Evolutionary conservation across 1,140 invertebrate species (phyloP).

Genomic region (Temnothorax curvispinosus): DNA sequence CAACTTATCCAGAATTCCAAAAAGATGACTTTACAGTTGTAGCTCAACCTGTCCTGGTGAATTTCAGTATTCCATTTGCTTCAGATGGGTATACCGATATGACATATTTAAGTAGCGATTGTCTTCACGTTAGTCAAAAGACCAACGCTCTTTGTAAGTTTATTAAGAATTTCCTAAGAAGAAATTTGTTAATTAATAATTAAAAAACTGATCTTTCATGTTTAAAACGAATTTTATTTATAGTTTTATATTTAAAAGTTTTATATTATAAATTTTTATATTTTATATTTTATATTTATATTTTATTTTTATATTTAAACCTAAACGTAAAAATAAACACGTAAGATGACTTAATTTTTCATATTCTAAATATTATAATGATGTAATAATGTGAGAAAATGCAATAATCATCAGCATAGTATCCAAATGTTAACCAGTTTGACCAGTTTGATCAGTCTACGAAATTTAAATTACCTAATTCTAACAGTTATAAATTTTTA

Average conservation of each 20-base stretch:
- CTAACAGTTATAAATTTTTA: neutral
- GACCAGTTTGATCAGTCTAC: neutral
- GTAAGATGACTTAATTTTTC: too few species aligned
- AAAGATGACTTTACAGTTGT: conserved; percentile 89
- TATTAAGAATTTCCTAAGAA: neutral
- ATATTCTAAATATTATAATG: too few species aligned
- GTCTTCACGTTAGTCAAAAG: conserved; percentile 90
- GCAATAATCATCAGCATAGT: neutral
- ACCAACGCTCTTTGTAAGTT: conserved; percentile 87
- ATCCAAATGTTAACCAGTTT: neutral
- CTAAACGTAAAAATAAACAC: too few species aligned
- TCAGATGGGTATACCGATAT: conserved; percentile 85
- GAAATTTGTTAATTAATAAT: neutral
- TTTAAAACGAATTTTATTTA: neutral
- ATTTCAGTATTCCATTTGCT: conserved; percentile 81
- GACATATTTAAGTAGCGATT: conserved; percentile 89
- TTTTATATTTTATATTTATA: neutral
- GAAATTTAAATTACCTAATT: neutral
- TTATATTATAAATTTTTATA: too few species aligned
- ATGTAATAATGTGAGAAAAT: too few species aligned
- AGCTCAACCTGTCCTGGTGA: conserved; percentile 85
- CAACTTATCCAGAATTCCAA: conserved; percentile 85
- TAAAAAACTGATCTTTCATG: neutral
- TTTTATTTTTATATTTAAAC: neutral
- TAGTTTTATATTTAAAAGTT: too few species aligned